Conservation (phyloP, 2,113 vertebrate species). For the Psophia crepitans region DNA sequence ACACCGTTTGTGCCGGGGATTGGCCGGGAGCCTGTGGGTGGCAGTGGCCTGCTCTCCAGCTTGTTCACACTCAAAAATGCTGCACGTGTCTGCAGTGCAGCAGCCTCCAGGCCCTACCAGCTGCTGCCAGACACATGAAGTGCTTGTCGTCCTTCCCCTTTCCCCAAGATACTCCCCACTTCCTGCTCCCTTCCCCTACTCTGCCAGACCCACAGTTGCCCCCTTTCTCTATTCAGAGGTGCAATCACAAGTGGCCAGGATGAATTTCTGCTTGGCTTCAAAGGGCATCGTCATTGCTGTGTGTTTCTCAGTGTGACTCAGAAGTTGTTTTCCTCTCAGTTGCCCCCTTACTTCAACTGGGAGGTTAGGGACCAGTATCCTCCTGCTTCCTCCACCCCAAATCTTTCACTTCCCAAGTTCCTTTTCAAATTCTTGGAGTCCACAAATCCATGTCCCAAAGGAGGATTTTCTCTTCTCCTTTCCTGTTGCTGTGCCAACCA, state of each 20-base stretch:
- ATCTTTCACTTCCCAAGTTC: neutral
- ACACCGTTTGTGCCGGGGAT: neutral
- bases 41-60: neutral
- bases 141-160: neutral
- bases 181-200: neutral
- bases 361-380: neutral
- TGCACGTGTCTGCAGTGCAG: rapidly evolving
- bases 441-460: neutral
- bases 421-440: neutral
- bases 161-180: neutral
- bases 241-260: neutral
- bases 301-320: neutral
- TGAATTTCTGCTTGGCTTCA: neutral
- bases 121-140: neutral
- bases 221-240: neutral
- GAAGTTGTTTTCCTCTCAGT: neutral
- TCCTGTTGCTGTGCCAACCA: conserved; percentile 5
- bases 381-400: neutral
- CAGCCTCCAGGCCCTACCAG: neutral
- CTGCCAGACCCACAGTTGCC: neutral
- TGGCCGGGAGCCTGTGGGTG: neutral
- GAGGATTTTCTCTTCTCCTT: neutral
- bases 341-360: neutral
- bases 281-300: neutral
- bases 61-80: neutral